Base-by-base conservation (phyloP, 1,140 invertebrate genomes). In the Cryptotermes secundus region DNA sequence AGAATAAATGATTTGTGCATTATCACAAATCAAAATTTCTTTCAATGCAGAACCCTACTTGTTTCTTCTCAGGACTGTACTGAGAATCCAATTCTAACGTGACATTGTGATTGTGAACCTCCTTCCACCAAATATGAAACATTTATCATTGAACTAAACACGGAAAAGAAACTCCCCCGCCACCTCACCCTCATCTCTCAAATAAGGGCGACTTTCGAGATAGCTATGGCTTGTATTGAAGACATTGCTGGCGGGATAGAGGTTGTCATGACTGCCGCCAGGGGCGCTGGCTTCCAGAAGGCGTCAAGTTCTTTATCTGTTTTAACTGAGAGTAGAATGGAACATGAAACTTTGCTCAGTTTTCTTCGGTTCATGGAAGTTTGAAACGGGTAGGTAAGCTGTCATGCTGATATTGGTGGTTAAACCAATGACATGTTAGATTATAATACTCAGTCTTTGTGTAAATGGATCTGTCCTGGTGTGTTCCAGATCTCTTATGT, bases 271-370 rank as follows among this genome's bases (percentile, higher is more conserved):
- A 72, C 59, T 72, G n/a, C 59, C n/a, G 59, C 59, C n/a, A 72
- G 59, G 31, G 59, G 59, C 59, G n/a, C 59, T 72, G 59, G 59
- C 14, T 72, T 72, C 59, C 59, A 72, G 26, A 72, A 31, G 59
- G 59, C 59, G 59, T 72, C 26, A 72, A n/a, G 59, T 72, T 72
- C 59, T 72, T 72, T 72, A 72, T 72, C 59, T 72, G 26, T 72
- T 72, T 72, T 72, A 72, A 72, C 26, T n/a, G 59, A 72, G 59
- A 72, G 31, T 72, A 72, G 59, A 72, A 72, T 26, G n/a, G 59
- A 31, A 72, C 59, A 31, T n/a, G 26, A 31, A 72, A 72, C 59
- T 72, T 72, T 72, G 59, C 31, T 31, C 26, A 31, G 59, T 72
- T 72, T 49, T 72, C 59, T n/a, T 72, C 59, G 26, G 59, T 72